Base-by-base conservation (phyloP, 2,888 invertebrate species). In the Atrina japonica region DNA sequence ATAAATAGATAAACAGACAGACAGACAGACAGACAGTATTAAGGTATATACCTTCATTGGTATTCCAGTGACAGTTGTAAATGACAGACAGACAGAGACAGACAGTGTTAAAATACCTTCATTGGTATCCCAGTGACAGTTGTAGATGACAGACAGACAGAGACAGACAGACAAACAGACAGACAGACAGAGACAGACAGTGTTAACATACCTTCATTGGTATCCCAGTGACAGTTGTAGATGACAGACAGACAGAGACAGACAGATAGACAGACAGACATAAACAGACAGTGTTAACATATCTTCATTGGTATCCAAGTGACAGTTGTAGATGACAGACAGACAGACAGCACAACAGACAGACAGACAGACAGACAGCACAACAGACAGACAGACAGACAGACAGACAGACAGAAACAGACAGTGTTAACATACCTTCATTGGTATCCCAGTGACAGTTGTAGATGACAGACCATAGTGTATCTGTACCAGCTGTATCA, bases 291-390 rank as follows among this genome's bases (percentile, higher is more conserved):
- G 30, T 9, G 35, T 74, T 67, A 77, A 91, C 92, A 88, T n/a
- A n/a, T n/a, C n/a, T 99, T 99, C 99, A 99, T 99, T 0, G 99
- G 99, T 84, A 99, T 99, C 3, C n/a, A n/a, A n/a, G n/a, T n/a
- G n/a, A n/a, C n/a, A n/a, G n/a, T n/a, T n/a, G n/a, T n/a, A n/a
- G n/a, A 97, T 0, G 97, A 96, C 53, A 99, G 92, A 88, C 96
- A n/a, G n/a, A n/a, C n/a, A n/a, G n/a, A n/a, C n/a, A n/a, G 30
- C 27, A 1, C 16, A 11, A 52, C 27, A 29, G 23, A 27, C 3
- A 52, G n/a, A n/a, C 6, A 6, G 14, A n/a, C 29, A n/a, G n/a
- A n/a, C n/a, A 35, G 35, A 11, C 23, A 53, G 53, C 53, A 53
- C 18, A 52, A 35, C 16, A 55, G 40, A 55, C 5, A 35, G 29